Evolutionary conservation across 2,888 invertebrate genomes (phyloP), one percentile per base, ranked within the genome.

Genomic region (Pristionchus exspectatus): DNA sequence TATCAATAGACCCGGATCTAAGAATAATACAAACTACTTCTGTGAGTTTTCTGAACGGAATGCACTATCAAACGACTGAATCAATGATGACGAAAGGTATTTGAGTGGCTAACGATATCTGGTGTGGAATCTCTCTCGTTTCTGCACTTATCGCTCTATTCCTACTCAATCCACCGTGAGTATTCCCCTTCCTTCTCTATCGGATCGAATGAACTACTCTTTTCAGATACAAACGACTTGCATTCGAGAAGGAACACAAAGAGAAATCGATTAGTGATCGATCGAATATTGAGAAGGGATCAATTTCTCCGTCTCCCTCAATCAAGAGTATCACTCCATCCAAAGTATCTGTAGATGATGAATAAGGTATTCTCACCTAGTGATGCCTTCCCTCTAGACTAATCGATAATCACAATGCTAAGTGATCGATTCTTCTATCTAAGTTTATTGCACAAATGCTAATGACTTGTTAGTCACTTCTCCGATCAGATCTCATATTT

Each of bases 31-130:
- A 5, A 69, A 30, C 30, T n/a, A 69, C 30, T 27, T 69, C 69
- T 69, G 69, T n/a, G 69, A 30, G 30, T 30, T 50, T 50, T 24
- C 30, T 69, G 30, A 69, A 50, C 44, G 44, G 9, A 7, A 50
- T 9, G 0, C 44, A 50, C 9, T 7, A 50, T 9, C 0, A 50
- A 27, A 24, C n/a, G 7, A n/a, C 7, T 27, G 21, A 33, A 18
- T 30, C 33, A 24, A 21, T 38, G 27, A 44, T 0, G 14, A n/a
- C 0, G 33, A 18, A 77, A 2, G 16, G 44, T 38, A 30, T 56
- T 85, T 27, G 90, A 92, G 92, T 92, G n/a, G 91, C 91, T n/a
- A 90, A 92, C 33, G 92, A 92, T 90, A 84, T 92, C 3, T 91
- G 91, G 81, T 91, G 91, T 83, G 90, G 81, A 4, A 59, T 91